Base-by-base conservation (phyloP, 2,113 vertebrate species). In the Chionomys nivalis region DNA sequence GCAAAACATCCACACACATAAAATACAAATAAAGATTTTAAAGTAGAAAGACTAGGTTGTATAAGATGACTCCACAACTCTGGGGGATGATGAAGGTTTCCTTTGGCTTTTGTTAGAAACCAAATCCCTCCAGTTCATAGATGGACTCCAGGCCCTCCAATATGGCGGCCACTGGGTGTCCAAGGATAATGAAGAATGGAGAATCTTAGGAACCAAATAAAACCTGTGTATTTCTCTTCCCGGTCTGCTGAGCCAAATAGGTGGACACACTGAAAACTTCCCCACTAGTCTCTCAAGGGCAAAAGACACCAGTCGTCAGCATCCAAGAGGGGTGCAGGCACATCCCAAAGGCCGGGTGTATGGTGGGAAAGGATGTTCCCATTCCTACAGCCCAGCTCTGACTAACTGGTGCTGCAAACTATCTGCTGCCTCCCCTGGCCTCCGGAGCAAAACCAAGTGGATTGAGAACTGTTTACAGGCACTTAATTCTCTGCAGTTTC, bases 401-500 rank as follows among this genome's bases (percentile, higher is more conserved):
- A 63, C 39, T 49, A 10, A 55, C 76, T 2, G 5, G 5, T 0
- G 21, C 63, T 63, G 21, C 65, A n/a, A 24, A 66, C 73, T 4
- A 4, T 42, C 91, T 0, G 0, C 77, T 14, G 14, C 55, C 78
- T 91, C 49, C 87, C 61, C 26, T 82, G 55, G 91, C 95, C 96
- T 93, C 89, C 0, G 31, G 70, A 97, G 87, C 91, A 72, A 73
- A 92, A 86, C 19, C 0, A n/a, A 93, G 87, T 13, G 21, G 31
- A 90, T 28, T 28, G 68, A 93, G 76, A 94, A 96, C 89, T 97
- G 85, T 66, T 24, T 55, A 58, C 73, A 68, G 42, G 86, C 87
- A 31, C 75, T 94, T 91, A 85, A 96, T 97, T 97, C 96, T 93
- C 97, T 66, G 92, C 31, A 91, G 87, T 75, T 68, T 94, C 83